phyloP scores from a whole-genome alignment of 2,797 vertebrate species.

The Parotocinclus haroldoi region DNA sequence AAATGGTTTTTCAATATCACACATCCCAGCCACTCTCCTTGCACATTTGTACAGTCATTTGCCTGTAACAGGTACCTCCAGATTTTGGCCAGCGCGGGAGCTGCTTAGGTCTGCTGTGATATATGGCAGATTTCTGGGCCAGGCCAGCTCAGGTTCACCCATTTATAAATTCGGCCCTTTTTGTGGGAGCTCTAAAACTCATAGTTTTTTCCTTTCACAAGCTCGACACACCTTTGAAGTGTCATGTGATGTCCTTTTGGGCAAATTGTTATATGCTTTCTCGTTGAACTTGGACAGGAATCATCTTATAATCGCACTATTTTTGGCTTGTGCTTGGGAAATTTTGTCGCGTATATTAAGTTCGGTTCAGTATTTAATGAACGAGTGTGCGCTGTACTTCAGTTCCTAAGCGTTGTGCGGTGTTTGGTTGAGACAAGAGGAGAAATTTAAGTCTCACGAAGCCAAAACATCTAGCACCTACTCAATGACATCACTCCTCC shows the following conservation, averaged over 20 bases:
- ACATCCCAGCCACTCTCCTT: too few relatives aligned
- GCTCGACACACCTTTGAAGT: constrained; percentile 68
- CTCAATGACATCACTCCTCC: constrained; percentile 74
- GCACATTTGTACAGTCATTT: too few relatives aligned
- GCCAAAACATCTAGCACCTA: constrained; percentile 70
- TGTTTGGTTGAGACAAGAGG: constrained; percentile 4
- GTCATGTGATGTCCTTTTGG: constrained; percentile 28
- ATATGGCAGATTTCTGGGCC: constrained; percentile 62
- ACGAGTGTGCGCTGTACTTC: too few relatives aligned
- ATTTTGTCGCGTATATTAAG: too few relatives aligned
- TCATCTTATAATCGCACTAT: too few relatives aligned
- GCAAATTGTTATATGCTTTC: constrained; percentile 9
- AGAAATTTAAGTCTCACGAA: constrained; percentile 48
- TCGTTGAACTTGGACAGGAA: background rate
- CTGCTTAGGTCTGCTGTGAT: constrained; percentile 55
- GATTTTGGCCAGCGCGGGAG: too few relatives aligned
- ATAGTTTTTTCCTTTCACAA: constrained; percentile 58
- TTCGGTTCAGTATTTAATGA: too few relatives aligned
- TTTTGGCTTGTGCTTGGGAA: too few relatives aligned
- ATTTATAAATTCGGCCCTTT: constrained; percentile 72
- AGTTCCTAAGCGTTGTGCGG: background rate
- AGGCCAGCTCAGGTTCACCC: constrained; percentile 68
- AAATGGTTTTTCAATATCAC: too few relatives aligned
- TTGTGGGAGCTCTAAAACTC: constrained; percentile 76
- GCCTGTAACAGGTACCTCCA: too few relatives aligned